Percentiles rank a stretch among this genome's conserved stretches.
Evolutionary conservation across 30 jellyfish, hydroid and myxozoan species (phyloP).

Genomic region (Turritopsis dohrnii): DNA sequence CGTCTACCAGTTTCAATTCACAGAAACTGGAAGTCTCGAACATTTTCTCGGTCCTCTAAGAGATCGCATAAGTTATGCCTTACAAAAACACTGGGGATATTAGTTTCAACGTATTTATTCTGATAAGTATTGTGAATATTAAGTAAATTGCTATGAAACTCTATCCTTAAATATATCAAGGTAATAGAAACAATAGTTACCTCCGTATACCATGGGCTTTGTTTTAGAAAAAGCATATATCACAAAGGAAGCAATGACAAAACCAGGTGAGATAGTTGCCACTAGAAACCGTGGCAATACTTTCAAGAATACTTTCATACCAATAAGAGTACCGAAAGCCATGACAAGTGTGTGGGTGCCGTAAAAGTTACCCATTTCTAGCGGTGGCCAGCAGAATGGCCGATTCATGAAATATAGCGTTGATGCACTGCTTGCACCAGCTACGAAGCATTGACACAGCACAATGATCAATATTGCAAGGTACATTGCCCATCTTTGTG

Average conservation of each 20-base stretch:
- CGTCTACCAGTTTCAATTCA: too few species aligned
- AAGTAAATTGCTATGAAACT: too few species aligned
- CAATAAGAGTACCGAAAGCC: conserved; percentile 60
- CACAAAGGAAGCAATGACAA: conserved; percentile 26
- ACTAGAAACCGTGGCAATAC: conserved; percentile 40
- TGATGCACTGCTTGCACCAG: conserved; percentile 22
- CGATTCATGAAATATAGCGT: conserved; percentile 48
- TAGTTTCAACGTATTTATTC: too few species aligned
- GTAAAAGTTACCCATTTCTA: conserved; percentile 54
- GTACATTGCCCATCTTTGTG: not conserved
- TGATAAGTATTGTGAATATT: too few species aligned
- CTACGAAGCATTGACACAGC: not conserved
- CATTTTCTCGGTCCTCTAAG: too few species aligned
- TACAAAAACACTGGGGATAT: too few species aligned
- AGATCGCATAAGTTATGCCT: too few species aligned
- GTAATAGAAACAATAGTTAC: too few species aligned
- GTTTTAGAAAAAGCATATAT: not conserved
- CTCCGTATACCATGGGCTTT: conserved; percentile 4
- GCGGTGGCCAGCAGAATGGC: conserved; percentile 64
- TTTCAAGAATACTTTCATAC: conserved; percentile 33
- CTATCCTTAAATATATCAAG: too few species aligned
- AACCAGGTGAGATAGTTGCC: conserved; percentile 49
- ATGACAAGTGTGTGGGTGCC: conserved; percentile 50
- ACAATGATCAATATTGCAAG: not conserved
- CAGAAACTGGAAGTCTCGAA: too few species aligned